A percentile compares a stretch with the other conserved stretches of the same genome.
These are phyloP conservation scores for Pipistrellus pipistrellus DNA, from an alignment of 2,797 vertebrate species.

Conservation along the genomic window DNA sequence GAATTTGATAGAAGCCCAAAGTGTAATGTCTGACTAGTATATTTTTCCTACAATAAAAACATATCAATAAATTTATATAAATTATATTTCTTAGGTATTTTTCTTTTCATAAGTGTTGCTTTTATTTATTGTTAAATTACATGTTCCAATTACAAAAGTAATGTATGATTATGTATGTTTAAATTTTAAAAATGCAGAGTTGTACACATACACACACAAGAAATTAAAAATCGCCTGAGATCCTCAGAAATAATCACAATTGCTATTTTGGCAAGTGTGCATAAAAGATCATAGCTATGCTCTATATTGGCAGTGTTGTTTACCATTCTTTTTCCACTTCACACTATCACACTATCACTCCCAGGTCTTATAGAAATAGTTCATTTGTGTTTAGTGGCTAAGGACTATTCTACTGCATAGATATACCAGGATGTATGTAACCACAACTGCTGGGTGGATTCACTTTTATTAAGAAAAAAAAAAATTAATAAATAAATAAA, in stretches of 20 bases:
- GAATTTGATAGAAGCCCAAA: background rate
- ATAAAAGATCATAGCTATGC: background rate
- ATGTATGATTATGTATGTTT: background rate
- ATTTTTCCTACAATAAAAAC: background rate
- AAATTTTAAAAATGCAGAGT: background rate
- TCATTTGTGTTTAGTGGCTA: background rate
- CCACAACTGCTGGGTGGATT: background rate
- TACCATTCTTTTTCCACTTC: background rate
- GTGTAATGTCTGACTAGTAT: background rate
- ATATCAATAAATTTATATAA: slow-evolving; percentile 58
- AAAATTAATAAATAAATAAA: no score
- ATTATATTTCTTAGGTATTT: background rate
- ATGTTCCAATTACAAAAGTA: background rate
- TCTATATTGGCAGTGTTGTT: background rate
- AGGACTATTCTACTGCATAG: background rate
- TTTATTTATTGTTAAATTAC: background rate
- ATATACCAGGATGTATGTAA: background rate
- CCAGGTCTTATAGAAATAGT: background rate
- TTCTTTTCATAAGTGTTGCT: background rate
- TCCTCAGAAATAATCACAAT: background rate
- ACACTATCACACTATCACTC: rapidly evolving
- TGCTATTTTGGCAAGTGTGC: background rate
- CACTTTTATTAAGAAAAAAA: background rate
- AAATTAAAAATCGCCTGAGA: background rate
- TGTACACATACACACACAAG: background rate